Evolutionary conservation across 2,113 vertebrate species (phyloP).

Genomic region (Apodemus speciosus): DNA sequence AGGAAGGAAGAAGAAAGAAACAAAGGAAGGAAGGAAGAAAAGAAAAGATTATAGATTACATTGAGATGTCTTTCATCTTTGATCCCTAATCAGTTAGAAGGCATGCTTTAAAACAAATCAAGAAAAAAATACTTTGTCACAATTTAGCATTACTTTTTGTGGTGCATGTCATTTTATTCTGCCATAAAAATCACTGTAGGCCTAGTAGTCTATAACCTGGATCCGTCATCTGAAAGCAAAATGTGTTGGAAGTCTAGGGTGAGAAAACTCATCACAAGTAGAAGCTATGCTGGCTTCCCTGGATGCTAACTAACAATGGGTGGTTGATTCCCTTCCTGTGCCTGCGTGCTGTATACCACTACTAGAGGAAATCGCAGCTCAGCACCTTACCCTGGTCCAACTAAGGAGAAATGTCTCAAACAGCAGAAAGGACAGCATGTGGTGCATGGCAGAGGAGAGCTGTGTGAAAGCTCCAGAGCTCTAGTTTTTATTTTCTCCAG

Average conservation of each 20-base stretch:
- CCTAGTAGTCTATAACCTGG: not conserved
- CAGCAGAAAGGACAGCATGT: not conserved
- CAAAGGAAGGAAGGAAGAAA: not conserved
- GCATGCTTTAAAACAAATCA: slow-evolving; percentile 53
- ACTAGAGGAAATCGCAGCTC: not conserved
- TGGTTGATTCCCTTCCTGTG: not conserved
- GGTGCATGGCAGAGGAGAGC: not conserved
- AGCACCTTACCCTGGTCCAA: not conserved
- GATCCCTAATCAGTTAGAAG: slow-evolving; percentile 17
- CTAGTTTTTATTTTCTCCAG: not conserved
- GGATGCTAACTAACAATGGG: not conserved
- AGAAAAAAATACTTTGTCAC: not conserved
- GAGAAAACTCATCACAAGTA: not conserved
- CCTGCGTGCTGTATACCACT: not conserved
- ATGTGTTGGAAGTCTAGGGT: not conserved
- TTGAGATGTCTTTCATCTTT: slow-evolving; percentile 41
- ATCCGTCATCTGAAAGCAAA: not conserved
- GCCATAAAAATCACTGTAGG: slow-evolving; percentile 14
- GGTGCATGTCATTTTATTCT: slow-evolving; percentile 3
- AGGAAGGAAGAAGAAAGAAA: not conserved
- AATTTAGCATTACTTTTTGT: not conserved
- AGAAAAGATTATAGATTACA: not conserved
- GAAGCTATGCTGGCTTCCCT: not conserved
- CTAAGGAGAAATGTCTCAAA: not conserved
- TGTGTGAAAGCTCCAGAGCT: not conserved